Conservation (phyloP, 2,797 vertebrate species). For the Sebastes kiyomatsui region DNA sequence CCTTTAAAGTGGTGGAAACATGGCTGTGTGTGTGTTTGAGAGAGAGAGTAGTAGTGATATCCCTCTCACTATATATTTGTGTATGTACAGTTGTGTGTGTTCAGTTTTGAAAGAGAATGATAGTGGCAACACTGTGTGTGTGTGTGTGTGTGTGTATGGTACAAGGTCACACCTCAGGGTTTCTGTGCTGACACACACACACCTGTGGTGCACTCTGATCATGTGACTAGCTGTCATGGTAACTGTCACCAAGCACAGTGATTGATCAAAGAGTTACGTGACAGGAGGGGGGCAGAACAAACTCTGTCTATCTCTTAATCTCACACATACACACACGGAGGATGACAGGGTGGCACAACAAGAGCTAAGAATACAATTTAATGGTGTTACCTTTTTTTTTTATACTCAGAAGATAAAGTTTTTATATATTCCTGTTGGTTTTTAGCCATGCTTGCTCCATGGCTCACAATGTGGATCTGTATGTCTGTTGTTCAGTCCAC, state of each 20-base stretch:
- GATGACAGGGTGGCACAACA: background rate
- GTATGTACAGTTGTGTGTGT: background rate
- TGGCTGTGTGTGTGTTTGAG: background rate
- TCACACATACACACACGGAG: background rate
- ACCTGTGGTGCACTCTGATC: conserved; percentile 47
- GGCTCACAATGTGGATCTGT: background rate
- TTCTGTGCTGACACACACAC: conserved; percentile 34
- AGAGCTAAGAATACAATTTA: background rate
- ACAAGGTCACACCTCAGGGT: conserved; percentile 53
- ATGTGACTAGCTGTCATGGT: conserved; percentile 66
- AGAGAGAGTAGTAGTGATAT: background rate
- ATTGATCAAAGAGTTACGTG: conserved; percentile 59
- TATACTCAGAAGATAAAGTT: background rate
- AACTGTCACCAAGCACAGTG: conserved; percentile 52
- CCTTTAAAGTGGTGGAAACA: too few relatives aligned
- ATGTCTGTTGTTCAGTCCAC: background rate
- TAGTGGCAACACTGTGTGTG: background rate
- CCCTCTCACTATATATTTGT: background rate
- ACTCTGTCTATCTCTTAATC: background rate
- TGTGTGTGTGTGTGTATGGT: background rate
- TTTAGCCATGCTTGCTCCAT: background rate
- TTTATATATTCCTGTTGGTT: background rate
- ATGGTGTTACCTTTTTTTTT: background rate
- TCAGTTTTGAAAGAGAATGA: background rate
- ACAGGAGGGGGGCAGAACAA: conserved; percentile 26